Evolutionary conservation across 2,113 vertebrate genomes (phyloP), one percentile per base, ranked within the genome.

Genomic region (Chloebia gouldiae): DNA sequence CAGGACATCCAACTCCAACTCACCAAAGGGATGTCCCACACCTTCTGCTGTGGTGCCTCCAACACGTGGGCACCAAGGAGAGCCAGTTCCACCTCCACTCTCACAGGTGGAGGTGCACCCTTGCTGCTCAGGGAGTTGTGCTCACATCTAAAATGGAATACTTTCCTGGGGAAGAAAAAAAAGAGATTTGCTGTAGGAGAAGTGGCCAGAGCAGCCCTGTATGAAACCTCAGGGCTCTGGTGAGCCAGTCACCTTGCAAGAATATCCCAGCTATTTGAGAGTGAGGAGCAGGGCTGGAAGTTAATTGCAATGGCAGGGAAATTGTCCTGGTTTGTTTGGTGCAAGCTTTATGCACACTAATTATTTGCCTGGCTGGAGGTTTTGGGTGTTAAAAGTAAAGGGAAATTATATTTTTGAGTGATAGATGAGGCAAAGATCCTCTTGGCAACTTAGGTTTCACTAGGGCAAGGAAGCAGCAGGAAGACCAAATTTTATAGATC

Each of bases 261-360:
- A 3, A 12, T 39, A 69, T 35, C 42, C 50, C 2, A 5, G 25
- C 39, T 85, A 50, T 42, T 64, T n/a, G 45, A 93, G n/a, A 85
- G 65, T n/a, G 45, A 81, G 47, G 28, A 86, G 57, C 31, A 53
- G n/a, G 28, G 22, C 6, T 83, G 61, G 40, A 73, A 49, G 31
- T 57, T 82, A 82, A 88, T 91, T 92, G 88, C 23, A 92, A 24
- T 6, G 11, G 37, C 76, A 65, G 28, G n/a, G 57, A 91, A 84
- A 79, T 91, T 68, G 72, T 54, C 72, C 51, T 9, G 8, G 37
- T 84, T 78, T 76, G 25, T 45, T 66, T 68, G 73, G 57, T 63
- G 16, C 12, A 66, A 63, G 47, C 18, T 79, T 85, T 63, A 54
- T 5, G 2, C 37, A 28, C 4, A 1, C 7, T 51, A 71, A 73